Evolutionary conservation across 2,888 invertebrate species (phyloP), one percentile per base, ranked within the genome.

Genomic region (Tiliacea citrago): DNA sequence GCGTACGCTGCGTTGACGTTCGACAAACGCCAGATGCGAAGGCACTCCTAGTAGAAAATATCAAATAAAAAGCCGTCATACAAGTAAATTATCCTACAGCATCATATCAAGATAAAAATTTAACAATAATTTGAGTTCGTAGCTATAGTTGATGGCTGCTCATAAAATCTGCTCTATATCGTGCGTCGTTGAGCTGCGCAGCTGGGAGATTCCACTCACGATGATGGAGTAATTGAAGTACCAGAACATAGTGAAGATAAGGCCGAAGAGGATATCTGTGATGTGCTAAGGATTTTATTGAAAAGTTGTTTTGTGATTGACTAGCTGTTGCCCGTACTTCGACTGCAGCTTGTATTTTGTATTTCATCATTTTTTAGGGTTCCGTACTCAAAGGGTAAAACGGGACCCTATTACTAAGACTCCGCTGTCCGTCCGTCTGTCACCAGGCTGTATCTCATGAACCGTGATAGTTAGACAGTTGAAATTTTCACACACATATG

Each of bases 181-280:
- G 9, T 75, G 60, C 0, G 67, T 7, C 1, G 80, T 72, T 9
- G 83, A 63, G 53, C 85, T 85, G 39, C 91, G 79, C 1, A 94
- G 79, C 4, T 90, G 88, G 4, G 91, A 78, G 7, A 95, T 81
- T 0, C 90, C 89, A 3, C 83, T 87, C 8, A 93, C 62, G 3
- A 96, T 89, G 16, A 96, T 89, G 1, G 92, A 84, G 60, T 94
- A 93, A 88, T 97, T 97, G 93, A 97, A 96, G 77, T 92, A 94
- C 94, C 95, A 96, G 83, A 94, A 92, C 2, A 93, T 57, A 2
- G 84, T 79, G 68, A 96, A 95, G 2, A 95, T 9, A 0, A 93
- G 45, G 0, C 82, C 88, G 57, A 95, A 91, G 0, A 95, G 67
- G 2, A 92, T 76, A 93, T 96, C 96, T 96, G 94, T 39, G 75